Conservation (phyloP, 1,140 invertebrate genomes). For the Hirudo medicinalis region DNA sequence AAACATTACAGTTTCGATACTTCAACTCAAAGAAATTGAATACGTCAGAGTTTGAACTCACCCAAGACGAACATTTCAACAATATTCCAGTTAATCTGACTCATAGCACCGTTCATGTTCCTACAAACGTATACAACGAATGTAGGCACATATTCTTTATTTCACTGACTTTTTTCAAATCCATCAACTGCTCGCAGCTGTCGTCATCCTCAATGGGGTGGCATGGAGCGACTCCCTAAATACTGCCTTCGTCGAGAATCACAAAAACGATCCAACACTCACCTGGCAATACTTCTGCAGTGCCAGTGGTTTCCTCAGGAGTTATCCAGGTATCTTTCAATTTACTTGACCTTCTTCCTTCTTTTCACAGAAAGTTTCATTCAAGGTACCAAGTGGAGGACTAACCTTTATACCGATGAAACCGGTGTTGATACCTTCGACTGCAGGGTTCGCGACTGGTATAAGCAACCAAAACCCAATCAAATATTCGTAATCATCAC, state of each 20-base stretch:
- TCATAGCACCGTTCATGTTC: constrained; percentile 76
- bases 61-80: constrained; percentile 62
- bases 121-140: constrained; percentile 81
- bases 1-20: constrained; percentile 28
- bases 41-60: constrained; percentile 37
- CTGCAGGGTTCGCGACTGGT: constrained; percentile 36
- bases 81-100: constrained; percentile 65
- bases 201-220: constrained; percentile 52
- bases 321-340: constrained; percentile 63
- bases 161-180: not conserved
- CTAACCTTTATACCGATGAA: constrained; percentile 24
- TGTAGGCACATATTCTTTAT: constrained; percentile 43
- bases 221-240: constrained; percentile 73
- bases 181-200: constrained; percentile 26
- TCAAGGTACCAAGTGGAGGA: constrained; percentile 36
- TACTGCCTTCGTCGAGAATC: constrained; percentile 68
- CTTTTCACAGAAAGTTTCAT: not conserved
- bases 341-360: not conserved
- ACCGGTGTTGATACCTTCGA: constrained; percentile 34
- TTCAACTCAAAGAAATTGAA: constrained; percentile 36
- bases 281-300: constrained; percentile 94
- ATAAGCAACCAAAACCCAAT: not conserved
- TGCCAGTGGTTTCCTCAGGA: constrained; percentile 69
- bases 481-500: not conserved
- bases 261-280: constrained; percentile 65